Evolutionary conservation across 2,113 vertebrate species (phyloP).

Genomic region (Oryzias celebensis): DNA sequence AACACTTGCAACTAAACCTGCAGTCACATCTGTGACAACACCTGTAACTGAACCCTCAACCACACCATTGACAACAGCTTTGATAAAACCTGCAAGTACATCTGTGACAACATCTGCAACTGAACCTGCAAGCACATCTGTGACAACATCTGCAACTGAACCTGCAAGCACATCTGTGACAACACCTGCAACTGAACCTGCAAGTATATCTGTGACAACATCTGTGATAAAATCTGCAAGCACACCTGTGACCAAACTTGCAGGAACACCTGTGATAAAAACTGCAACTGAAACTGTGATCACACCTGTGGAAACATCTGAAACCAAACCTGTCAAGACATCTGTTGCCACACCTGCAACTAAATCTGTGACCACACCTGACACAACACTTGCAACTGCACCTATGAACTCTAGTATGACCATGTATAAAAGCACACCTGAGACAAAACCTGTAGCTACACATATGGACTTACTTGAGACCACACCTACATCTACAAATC

Average conservation of each 20-base stretch:
- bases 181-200: background rate
- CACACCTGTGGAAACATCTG: background rate
- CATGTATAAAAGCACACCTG: background rate
- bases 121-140: background rate
- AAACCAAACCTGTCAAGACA: background rate
- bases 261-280: background rate
- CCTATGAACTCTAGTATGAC: background rate
- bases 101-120: background rate
- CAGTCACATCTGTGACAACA: background rate
- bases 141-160: background rate
- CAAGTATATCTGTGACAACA: too few relatives aligned
- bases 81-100: background rate
- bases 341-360: background rate
- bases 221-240: background rate
- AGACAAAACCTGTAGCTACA: background rate
- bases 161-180: background rate
- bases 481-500: background rate
- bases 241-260: background rate
- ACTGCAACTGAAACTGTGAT: background rate
- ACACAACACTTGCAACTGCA: background rate
- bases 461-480: too few relatives aligned
- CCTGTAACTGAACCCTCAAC: background rate
- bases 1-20: background rate
- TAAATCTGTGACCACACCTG: background rate
- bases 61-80: too few relatives aligned